A percentile compares a stretch with the other conserved stretches of the same genome.
phyloP scores from a whole-genome alignment of 2,113 vertebrate species.

The Xerus inauris region DNA sequence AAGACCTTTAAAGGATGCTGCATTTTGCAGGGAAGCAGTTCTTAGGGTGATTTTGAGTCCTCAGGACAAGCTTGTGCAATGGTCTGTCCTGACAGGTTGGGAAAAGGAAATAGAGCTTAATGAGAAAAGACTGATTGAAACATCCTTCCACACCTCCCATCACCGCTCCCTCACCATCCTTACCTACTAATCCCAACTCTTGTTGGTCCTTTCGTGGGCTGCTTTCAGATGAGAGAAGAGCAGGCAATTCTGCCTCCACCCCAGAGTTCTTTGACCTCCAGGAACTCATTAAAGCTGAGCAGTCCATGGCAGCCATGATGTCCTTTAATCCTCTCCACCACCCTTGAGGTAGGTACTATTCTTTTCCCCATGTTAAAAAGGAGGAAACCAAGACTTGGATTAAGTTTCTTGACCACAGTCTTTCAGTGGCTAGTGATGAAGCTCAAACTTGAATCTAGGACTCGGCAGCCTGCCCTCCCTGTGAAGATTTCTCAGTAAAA shows the following conservation, averaged over 20 bases:
- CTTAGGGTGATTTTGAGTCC: not conserved
- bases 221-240: not conserved
- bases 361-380: not conserved
- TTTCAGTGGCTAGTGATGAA: not conserved
- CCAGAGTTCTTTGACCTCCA: not conserved
- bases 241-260: not conserved
- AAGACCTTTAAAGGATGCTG: not conserved
- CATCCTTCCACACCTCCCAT: not conserved
- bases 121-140: not conserved
- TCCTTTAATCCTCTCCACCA: not conserved
- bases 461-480: not conserved
- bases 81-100: not conserved
- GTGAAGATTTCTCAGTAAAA: not conserved
- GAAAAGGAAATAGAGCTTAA: not conserved
- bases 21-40: not conserved
- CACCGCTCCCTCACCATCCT: not conserved
- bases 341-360: not conserved
- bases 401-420: not conserved
- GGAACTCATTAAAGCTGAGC: not conserved
- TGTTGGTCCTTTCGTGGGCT: not conserved
- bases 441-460: not conserved
- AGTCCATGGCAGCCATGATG: not conserved
- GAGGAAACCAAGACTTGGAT: not conserved
- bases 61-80: not conserved
- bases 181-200: not conserved